Evolutionary conservation across 2,797 vertebrate genomes (phyloP).

Genomic region (Buphagus erythrorhynchus): DNA sequence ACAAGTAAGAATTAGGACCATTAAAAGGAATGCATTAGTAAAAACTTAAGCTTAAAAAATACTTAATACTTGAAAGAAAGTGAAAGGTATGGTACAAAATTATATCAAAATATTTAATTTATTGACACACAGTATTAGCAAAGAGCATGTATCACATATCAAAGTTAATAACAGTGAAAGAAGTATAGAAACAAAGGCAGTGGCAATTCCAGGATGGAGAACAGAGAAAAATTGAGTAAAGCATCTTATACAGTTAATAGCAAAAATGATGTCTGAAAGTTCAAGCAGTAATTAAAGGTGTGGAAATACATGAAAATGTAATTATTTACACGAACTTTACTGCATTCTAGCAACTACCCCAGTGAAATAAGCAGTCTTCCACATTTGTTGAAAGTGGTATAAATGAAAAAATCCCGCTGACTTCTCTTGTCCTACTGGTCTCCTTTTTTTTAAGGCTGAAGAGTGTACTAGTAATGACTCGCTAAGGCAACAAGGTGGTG

Average conservation of each 20-base stretch:
- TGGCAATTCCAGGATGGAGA: constrained; percentile 22
- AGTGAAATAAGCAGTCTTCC: not conserved
- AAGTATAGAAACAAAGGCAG: constrained; percentile 8
- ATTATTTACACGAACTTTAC: not conserved
- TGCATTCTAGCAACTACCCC: not conserved
- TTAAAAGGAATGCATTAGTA: not conserved
- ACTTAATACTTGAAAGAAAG: not conserved
- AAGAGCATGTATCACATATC: constrained; percentile 38
- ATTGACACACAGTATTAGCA: constrained; percentile 10
- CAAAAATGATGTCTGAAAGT: constrained; percentile 19
- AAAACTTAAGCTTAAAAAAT: not conserved
- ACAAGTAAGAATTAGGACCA: not conserved
- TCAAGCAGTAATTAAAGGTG: not conserved
- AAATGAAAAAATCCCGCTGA: not conserved
- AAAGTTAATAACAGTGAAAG: constrained; percentile 50
- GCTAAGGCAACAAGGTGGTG: constrained; percentile 52
- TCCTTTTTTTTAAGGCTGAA: not conserved
- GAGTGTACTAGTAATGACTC: not conserved
- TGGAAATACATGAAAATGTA: not conserved
- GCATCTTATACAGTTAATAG: constrained; percentile 22
- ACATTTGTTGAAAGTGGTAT: not conserved
- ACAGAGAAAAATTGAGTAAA: constrained; percentile 5
- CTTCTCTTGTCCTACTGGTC: not conserved
- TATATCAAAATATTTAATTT: not conserved
- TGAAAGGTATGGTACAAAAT: not conserved